Percentiles rank a stretch among this genome's conserved stretches.
These are phyloP conservation scores for Coreoperca whiteheadi DNA, from an alignment of 2,113 vertebrate species.

Conservation along the genomic window DNA sequence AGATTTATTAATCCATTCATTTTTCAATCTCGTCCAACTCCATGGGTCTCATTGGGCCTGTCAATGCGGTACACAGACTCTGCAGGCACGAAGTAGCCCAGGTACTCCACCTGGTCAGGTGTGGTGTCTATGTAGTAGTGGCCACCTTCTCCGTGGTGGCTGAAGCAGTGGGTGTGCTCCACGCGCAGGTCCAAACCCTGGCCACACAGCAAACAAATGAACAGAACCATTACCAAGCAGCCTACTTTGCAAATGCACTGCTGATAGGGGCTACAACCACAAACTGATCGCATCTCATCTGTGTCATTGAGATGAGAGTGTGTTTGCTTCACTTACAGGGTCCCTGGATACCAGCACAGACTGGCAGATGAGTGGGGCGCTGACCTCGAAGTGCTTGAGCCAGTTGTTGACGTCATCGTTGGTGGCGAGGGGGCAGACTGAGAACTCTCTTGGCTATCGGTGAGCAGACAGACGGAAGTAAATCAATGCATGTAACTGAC, in stretches of 20 bases:
- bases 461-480: conserved; percentile 31
- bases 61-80: conserved; percentile 94
- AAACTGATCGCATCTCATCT: neutral
- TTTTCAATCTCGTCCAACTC: conserved; percentile 87
- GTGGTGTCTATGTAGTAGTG: conserved; percentile 97
- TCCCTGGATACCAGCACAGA: conserved; percentile 95
- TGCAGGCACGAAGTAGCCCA: conserved; percentile 92
- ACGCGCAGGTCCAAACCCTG: conserved; percentile 95
- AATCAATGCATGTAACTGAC: neutral
- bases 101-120: conserved; percentile 91
- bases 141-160: conserved; percentile 94
- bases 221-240: neutral
- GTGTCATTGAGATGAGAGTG: neutral
- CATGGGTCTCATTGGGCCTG: conserved; percentile 88
- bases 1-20: neutral
- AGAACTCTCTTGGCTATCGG: conserved; percentile 92
- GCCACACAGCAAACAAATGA: neutral
- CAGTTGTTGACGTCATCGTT: conserved; percentile 92
- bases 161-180: conserved; percentile 97
- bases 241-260: neutral
- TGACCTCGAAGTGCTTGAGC: conserved; percentile 94
- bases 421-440: conserved; percentile 89
- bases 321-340: conserved; percentile 87
- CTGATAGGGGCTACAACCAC: neutral
- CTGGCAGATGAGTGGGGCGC: conserved; percentile 93